Evolutionary conservation across 2,888 invertebrate species (phyloP), one percentile per base, ranked within the genome.

Genomic region (Carcina quercana): DNA sequence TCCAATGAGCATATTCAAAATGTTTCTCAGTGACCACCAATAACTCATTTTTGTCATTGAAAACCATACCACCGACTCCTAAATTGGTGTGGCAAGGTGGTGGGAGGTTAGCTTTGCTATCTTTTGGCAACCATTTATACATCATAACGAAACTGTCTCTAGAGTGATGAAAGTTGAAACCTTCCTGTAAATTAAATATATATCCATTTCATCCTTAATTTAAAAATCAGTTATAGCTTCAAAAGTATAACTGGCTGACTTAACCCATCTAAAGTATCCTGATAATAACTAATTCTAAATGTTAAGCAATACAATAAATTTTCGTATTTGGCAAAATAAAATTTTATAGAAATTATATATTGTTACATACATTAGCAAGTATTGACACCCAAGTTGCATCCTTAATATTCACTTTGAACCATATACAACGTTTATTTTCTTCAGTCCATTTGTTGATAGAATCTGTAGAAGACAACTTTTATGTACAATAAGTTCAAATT

Each of bases 91-190:
- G 94, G 1, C 93, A 91, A 50, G 90, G 91, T n/a, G 86, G 86
- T 14, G 95, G 94, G 40, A 94, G 79, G 54, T 92, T 92, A 12
- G 76, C 63, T 57, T 86, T 83, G 35, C 87, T 64, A 5, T 71
- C 74, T 30, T 46, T 64, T 1, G 91, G 90, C 37, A 97, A 72
- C 95, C 96, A 96, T 59, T 88, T 88, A 50, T 88, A 91, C 86
- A 97, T 87, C 85, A 90, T 91, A 1, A 95, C 92, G 66, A 88
- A 91, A 17, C 90, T 88, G 32, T 89, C 86, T 54, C 90, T 88
- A 0, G 96, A 93, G 76, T 96, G 95, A 66, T 97, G 96, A 60
- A 92, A 96, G 47, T 90, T 90, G 64, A 97, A 96, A 11, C 93
- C 93, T 59, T 89, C 86, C 88, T 93, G 66, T 35, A 55, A n/a